Evolutionary conservation across 2,113 vertebrate species (phyloP).

Genomic region (Acanthisitta chloris): DNA sequence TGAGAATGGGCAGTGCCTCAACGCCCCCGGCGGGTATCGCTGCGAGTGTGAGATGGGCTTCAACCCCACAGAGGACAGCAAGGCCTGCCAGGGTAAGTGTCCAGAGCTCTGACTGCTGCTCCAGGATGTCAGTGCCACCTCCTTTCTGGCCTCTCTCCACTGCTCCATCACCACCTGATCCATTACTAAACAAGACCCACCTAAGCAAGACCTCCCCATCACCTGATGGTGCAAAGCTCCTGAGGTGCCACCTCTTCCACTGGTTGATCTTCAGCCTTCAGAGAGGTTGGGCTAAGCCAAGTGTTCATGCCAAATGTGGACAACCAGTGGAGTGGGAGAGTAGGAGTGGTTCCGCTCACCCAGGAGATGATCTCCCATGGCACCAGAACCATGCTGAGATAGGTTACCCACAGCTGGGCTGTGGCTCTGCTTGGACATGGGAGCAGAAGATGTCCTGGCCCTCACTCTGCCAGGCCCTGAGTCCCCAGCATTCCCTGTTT

Average conservation of each 20-base stretch:
- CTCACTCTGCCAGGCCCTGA: not conserved
- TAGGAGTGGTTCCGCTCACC: not conserved
- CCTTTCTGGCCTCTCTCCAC: not conserved
- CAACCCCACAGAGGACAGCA: slow-evolving; percentile 87
- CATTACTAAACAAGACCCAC: not conserved
- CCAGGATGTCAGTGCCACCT: not conserved
- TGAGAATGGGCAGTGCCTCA: slow-evolving; percentile 92
- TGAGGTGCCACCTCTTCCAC: not conserved
- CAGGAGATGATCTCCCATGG: not conserved
- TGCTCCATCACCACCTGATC: not conserved
- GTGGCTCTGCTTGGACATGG: not conserved
- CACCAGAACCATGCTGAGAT: not conserved
- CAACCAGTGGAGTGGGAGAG: not conserved
- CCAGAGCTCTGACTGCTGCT: too few species aligned
- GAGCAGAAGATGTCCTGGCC: not conserved
- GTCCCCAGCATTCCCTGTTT: not conserved
- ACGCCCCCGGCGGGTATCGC: slow-evolving; percentile 88
- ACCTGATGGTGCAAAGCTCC: not conserved
- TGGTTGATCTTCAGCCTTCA: not conserved
- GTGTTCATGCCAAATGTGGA: not conserved
- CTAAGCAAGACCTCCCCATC: not conserved
- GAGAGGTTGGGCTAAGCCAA: not conserved
- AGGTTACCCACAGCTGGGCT: not conserved
- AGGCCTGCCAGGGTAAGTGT: slow-evolving; percentile 87
- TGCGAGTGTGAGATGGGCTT: slow-evolving; percentile 96